Evolutionary conservation across 2,113 vertebrate species (phyloP).

Genomic region (Gracilinanus agilis): DNA sequence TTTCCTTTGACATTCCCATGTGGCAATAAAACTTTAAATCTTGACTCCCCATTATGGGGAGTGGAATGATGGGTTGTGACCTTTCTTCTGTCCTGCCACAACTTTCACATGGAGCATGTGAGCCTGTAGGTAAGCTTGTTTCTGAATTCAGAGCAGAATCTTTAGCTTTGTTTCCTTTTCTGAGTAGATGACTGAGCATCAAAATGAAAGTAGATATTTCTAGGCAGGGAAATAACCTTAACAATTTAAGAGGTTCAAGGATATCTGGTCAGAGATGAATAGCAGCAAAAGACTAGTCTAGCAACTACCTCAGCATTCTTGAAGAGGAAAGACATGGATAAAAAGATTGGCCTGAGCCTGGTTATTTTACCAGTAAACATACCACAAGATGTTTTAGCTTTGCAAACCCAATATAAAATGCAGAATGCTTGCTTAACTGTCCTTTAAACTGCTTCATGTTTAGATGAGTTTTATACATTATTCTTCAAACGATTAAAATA

Average conservation of each 20-base stretch:
- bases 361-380: background rate
- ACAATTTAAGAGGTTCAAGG: no score
- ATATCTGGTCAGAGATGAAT: no score
- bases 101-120: background rate
- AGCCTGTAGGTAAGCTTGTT: background rate
- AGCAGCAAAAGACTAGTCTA: background rate
- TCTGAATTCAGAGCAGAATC: no score
- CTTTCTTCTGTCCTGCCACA: background rate
- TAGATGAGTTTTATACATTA: background rate
- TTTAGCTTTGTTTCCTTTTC: no score
- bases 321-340: background rate
- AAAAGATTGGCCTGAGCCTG: background rate
- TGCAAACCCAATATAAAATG: background rate
- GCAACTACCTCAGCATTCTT: background rate
- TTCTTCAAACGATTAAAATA: background rate
- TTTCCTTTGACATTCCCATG: no score
- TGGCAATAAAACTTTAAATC: background rate
- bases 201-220: background rate
- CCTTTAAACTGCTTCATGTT: background rate
- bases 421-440: background rate
- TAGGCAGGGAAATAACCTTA: background rate
- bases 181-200: no score
- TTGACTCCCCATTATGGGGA: background rate
- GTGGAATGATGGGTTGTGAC: background rate
- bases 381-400: background rate